Percentiles rank a stretch among this genome's conserved stretches.
phyloP scores from a whole-genome alignment of 2,888 invertebrate genomes.

The Argynnis bischoffii region DNA sequence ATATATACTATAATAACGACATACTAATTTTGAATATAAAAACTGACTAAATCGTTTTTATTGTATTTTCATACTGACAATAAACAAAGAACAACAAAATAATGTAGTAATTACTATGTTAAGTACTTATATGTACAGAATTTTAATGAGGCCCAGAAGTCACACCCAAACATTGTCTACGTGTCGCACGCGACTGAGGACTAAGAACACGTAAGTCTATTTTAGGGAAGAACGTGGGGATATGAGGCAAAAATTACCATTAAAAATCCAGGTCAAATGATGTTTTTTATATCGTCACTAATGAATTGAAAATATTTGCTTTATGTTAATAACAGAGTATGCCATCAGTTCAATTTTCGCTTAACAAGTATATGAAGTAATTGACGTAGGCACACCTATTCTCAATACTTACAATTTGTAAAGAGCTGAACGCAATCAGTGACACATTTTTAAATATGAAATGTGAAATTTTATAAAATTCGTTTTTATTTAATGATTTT shows the following conservation, averaged over 20 bases:
- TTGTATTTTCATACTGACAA: neutral
- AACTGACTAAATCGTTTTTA: too few species aligned
- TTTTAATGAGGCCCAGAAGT: conserved; percentile 23
- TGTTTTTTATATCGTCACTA: neutral
- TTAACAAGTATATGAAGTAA: too few species aligned
- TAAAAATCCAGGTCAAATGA: conserved; percentile 7
- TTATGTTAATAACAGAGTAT: too few species aligned
- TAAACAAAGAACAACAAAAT: neutral
- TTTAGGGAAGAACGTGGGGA: conserved; percentile 6
- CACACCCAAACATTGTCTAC: conserved; percentile 21
- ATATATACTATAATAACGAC: too few species aligned
- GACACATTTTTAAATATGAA: too few species aligned
- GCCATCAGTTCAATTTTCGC: too few species aligned
- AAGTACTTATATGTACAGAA: neutral
- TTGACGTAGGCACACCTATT: too few species aligned
- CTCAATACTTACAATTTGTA: too few species aligned
- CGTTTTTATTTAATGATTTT: too few species aligned
- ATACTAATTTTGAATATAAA: too few species aligned
- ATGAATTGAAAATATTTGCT: neutral
- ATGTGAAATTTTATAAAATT: too few species aligned
- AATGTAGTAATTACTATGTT: neutral
- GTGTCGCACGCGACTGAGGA: conserved; percentile 23
- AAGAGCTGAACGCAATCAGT: too few species aligned
- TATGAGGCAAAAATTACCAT: conserved; percentile 5
- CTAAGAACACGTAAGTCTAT: conserved; percentile 11